Base-by-base conservation (phyloP, 2,797 vertebrate genomes). In the Danionella dracula region DNA sequence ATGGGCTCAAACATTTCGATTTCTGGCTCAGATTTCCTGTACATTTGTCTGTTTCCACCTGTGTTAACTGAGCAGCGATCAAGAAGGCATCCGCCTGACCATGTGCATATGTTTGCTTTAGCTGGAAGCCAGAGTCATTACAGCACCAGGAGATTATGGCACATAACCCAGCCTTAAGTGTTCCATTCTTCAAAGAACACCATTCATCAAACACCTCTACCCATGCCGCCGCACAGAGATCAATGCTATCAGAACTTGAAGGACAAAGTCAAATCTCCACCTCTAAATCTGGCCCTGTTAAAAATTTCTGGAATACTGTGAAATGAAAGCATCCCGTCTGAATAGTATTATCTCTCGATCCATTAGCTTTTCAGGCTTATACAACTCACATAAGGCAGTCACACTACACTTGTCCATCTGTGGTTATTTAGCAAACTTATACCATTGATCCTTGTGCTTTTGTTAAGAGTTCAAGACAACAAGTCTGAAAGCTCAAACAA, bases 131-230 rank as follows among this genome's bases (percentile, higher is more conserved):
- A 23, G 34, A 61, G 62, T 59, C 66, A 53, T 72, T 72, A 73
- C 27, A 53, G 59, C 37, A 16, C 16, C 50, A 31, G 44, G 49
- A 73, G 66, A 77, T 74, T 72, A 72, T 13, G 31, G 38, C 16
- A 68, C 46, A 74, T 73, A 70, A 72, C 23, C 11, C 61, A 12
- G 46, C 54, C 64, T 72, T 68, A 70, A 72, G 63, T 61, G 55
- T 54, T 56, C 27, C 11, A 5, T 64, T 70, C 70, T 71, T 71
- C 35, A 57, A 68, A 76, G 72, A 35, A 50, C 7, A 17, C 27
- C 8, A 51, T 17, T 64, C 23, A 67, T 69, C 38, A 58, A 50
- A 51, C 1, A 1, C 12, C 29, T 56, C 40, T 54, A 60, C 65
- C 38, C 56, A 51, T 21, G 10, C 44, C 67, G 49, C 31, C 1